Percentiles rank a stretch among this genome's conserved stretches.
These are phyloP conservation scores for Aurelia sp. DNA, from an alignment of 30 jellyfish, hydroid and myxozoan genomes.

Conservation along the genomic window DNA sequence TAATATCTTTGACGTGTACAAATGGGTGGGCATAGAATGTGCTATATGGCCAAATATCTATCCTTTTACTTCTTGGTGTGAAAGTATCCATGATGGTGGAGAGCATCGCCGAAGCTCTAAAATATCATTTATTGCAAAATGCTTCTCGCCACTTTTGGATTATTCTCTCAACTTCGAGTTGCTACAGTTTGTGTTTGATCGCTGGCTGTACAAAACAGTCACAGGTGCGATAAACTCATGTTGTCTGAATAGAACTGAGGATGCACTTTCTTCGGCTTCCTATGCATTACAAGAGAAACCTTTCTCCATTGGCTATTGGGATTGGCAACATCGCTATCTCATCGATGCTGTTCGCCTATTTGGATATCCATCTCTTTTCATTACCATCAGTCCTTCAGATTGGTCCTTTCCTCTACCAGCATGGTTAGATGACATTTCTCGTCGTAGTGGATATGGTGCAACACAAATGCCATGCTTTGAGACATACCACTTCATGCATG, in stretches of 20 bases:
- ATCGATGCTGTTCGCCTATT: slow-evolving; percentile 27
- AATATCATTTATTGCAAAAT: neutral
- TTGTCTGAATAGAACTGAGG: neutral
- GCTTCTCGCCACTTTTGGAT: neutral
- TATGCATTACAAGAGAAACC: slow-evolving; percentile 10
- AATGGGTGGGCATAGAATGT: neutral
- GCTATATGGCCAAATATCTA: too few relatives aligned
- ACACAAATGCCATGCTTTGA: neutral
- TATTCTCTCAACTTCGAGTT: slow-evolving; percentile 10
- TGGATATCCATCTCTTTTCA: slow-evolving; percentile 25
- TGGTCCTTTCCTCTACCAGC: slow-evolving; percentile 21
- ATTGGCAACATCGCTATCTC: slow-evolving; percentile 45
- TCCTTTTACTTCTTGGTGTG: too few relatives aligned
- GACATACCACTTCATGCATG: slow-evolving; percentile 15
- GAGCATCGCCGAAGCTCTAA: neutral
- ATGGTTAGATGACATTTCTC: neutral
- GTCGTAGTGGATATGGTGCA: neutral
- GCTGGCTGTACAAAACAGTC: slow-evolving; percentile 33
- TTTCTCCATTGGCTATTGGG: slow-evolving; percentile 51
- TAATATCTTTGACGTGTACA: neutral
- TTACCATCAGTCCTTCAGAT: neutral
- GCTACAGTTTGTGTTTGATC: slow-evolving; percentile 25
- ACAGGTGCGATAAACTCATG: neutral
- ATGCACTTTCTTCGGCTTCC: neutral
- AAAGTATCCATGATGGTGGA: too few relatives aligned